Base-by-base conservation (phyloP, 2,113 vertebrate species). In the Poicephalus gulielmi region DNA sequence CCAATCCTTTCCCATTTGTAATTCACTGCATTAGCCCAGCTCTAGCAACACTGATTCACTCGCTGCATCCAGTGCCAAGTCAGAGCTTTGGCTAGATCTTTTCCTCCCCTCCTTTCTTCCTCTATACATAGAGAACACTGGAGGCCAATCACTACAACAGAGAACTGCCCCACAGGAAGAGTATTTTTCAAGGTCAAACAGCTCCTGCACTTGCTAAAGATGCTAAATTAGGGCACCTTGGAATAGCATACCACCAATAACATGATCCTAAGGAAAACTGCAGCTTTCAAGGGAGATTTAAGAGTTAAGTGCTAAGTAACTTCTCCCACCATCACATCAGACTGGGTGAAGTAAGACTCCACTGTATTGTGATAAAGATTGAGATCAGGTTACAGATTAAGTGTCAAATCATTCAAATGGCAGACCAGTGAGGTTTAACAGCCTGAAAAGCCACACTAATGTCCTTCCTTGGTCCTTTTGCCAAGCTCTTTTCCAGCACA, bases 361-460 rank as follows among this genome's bases (percentile, higher is more conserved):
- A 41, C 31, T 60, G 69, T n/a, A 95, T 60, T 39, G 85, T 41
- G 77, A 81, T 35, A 75, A 93, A 83, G n/a, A 41, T 5, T 9
- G 53, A 88, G 77, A 64, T 93, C 92, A 71, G 22, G 62, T 92
- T 86, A 93, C 86, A 95, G 60, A 77, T 86, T 81, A 90, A 93
- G 81, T 9, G 41, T 46, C 41, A 33, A 75, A 79, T 81, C 78
- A 90, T 52, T 86, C 44, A 95, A 81, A 77, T 33, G 3, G 50
- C 33, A 94, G 27, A 43, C 39, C 8, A 79, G 10, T 62, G 20
- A 94, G 46, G 55, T 77, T 85, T 16, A 74, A 44, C 2, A 74
- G 64, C 22, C 50, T 50, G 49, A 53, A 86, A 93, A 80, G 19
- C 27, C 46, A 55, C 33, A 14, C 7, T 28, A 39, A 59, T 80